These are phyloP conservation scores for Pogonomyrmex californicus DNA, from an alignment of 1,140 invertebrate genomes.

Conservation along the genomic window DNA sequence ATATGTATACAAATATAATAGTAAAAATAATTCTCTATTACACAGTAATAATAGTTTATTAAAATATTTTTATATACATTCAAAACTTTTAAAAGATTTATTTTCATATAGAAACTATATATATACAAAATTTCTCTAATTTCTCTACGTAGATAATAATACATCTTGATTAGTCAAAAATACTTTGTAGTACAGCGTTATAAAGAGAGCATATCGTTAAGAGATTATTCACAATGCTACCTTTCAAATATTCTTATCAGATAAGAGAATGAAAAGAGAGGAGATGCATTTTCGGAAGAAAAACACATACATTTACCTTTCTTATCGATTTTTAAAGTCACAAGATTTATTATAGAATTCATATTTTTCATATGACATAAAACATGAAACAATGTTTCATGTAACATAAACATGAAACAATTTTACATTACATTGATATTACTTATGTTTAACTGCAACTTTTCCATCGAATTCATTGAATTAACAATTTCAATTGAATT, in stretches of 20 bases:
- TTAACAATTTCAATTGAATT: neutral
- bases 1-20: neutral
- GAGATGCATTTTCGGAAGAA: neutral
- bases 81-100: neutral
- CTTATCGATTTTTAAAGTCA: neutral
- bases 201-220: neutral
- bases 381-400: too few species aligned
- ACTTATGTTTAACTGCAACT: neutral
- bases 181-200: neutral
- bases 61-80: neutral
- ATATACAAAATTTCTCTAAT: neutral
- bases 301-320: neutral
- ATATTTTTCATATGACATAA: too few species aligned
- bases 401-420: too few species aligned
- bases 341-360: neutral
- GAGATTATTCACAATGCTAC: slow-evolving; percentile 2
- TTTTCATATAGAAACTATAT: neutral
- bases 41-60: neutral
- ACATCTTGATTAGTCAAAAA: neutral
- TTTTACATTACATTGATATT: neutral
- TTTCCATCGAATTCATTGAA: too few species aligned
- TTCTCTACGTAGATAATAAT: neutral
- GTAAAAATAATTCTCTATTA: neutral
- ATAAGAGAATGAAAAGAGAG: slow-evolving; percentile 1
- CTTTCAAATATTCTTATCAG: slow-evolving; percentile 51